phyloP scores from a whole-genome alignment of 2,888 invertebrate genomes.

The Sialis lutaria region DNA sequence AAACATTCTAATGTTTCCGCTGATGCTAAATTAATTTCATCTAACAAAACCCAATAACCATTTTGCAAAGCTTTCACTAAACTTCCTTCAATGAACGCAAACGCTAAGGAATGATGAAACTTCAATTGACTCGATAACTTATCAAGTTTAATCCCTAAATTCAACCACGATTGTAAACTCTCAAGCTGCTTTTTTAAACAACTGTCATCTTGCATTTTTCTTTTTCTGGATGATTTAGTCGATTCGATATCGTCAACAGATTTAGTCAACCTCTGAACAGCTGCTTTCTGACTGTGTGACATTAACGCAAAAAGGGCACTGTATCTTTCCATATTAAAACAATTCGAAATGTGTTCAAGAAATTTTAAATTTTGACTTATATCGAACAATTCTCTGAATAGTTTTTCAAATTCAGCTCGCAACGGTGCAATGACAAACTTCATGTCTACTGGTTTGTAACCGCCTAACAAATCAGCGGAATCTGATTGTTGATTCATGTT shows the following conservation, averaged over 20 bases:
- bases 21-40: conserved; percentile 96
- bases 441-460: conserved; percentile 90
- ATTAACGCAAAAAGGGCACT: conserved; percentile 54
- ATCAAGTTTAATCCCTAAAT: conserved; percentile 42
- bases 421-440: conserved; percentile 69
- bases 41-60: conserved; percentile 91
- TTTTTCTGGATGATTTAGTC: neutral
- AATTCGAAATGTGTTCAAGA: conserved; percentile 58
- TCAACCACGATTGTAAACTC: conserved; percentile 41
- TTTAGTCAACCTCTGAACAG: conserved; percentile 31
- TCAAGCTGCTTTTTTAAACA: conserved; percentile 19
- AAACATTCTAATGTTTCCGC: conserved; percentile 92
- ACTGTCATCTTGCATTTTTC: neutral
- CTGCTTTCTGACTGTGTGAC: conserved; percentile 53
- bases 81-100: conserved; percentile 87
- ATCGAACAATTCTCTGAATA: conserved; percentile 66
- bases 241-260: conserved; percentile 9
- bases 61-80: conserved; percentile 78
- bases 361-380: conserved; percentile 67
- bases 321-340: conserved; percentile 59
- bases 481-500: conserved; percentile 99
- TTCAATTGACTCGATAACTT: conserved; percentile 61
- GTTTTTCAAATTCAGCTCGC: conserved; percentile 60
- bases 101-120: conserved; percentile 55
- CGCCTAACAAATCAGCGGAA: conserved; percentile 88